Base-by-base conservation (phyloP, 2,888 invertebrate species). In the Volucella inflata region DNA sequence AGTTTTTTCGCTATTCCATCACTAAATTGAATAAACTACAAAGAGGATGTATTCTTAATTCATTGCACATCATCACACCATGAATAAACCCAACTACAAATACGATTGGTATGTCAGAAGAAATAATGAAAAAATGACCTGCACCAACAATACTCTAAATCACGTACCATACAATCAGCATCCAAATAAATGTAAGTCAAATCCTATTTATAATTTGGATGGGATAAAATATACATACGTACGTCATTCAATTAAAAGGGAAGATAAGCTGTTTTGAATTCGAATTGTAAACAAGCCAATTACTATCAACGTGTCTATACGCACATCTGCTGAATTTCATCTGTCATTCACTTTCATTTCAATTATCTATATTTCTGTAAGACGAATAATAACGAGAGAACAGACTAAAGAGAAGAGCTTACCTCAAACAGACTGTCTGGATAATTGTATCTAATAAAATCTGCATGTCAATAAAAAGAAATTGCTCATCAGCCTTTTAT, bases 341-440 rank as follows among this genome's bases (percentile, higher is more conserved):
- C 14, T 38, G 16, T 16, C 50, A 21, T 57, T 67, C 48, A 38
- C 2, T 60, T 60, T 46, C 44, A 4, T 12, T 12, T 6, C n/a
- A 30, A 68, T 38, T 11, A 38, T 21, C 42, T 12, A 17, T 67
- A 21, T 57, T 38, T 11, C 16, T 14, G 4, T 16, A 14, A 57
- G 9, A 16, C 12, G 42, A n/a, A n/a, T 53, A n/a, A n/a, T 53
- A 60, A 53, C 48, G n/a, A 50, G 30, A 60, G 3, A 75, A 48
- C 36, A 12, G 8, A 10, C 12, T 36, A 38, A 10, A 30, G 4
- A 57, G 21, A 16, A 67, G 12, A 38, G 16, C 57, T 57, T 38
- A 57, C 57, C 70, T 46, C 44, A 1, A 67, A 17, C 10, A n/a
- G 36, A 46, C 12, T 36, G n/a, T n/a, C 36, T 36, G 42, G 9